Conservation (phyloP, 2,888 invertebrate genomes). For the Muscina levida region DNA sequence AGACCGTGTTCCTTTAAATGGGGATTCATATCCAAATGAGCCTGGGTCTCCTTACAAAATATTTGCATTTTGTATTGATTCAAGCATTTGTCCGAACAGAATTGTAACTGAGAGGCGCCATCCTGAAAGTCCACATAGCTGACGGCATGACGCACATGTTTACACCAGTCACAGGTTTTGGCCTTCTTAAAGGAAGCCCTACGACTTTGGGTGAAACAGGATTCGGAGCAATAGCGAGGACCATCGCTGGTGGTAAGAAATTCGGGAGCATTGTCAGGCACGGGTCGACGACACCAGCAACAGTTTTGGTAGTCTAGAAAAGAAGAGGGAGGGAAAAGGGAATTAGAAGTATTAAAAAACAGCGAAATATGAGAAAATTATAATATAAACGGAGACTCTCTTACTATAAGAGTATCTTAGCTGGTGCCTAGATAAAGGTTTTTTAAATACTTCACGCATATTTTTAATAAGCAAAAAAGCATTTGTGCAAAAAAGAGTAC, state of each 20-base stretch:
- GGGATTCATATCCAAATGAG: slow-evolving; percentile 92
- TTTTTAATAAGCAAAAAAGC: too few relatives aligned
- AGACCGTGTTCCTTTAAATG: slow-evolving; percentile 82
- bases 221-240: slow-evolving; percentile 87
- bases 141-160: slow-evolving; percentile 93
- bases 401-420: slow-evolving; percentile 25
- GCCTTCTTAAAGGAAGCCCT: slow-evolving; percentile 94
- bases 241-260: slow-evolving; percentile 81
- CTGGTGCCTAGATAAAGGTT: not conserved
- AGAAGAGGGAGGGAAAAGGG: slow-evolving; percentile 44
- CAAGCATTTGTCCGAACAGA: slow-evolving; percentile 94
- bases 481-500: too few relatives aligned
- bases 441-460: too few relatives aligned
- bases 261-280: slow-evolving; percentile 82
- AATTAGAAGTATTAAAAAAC: not conserved
- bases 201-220: slow-evolving; percentile 93
- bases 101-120: slow-evolving; percentile 94
- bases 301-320: slow-evolving; percentile 83
- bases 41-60: slow-evolving; percentile 95
- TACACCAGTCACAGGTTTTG: slow-evolving; percentile 96
- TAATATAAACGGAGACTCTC: slow-evolving; percentile 5
- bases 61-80: slow-evolving; percentile 99
- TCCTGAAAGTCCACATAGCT: slow-evolving; percentile 96
- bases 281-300: slow-evolving; percentile 88
- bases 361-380: not conserved